Base-by-base conservation (phyloP, 2,888 invertebrate genomes). In the Latrodectus hesperus region DNA sequence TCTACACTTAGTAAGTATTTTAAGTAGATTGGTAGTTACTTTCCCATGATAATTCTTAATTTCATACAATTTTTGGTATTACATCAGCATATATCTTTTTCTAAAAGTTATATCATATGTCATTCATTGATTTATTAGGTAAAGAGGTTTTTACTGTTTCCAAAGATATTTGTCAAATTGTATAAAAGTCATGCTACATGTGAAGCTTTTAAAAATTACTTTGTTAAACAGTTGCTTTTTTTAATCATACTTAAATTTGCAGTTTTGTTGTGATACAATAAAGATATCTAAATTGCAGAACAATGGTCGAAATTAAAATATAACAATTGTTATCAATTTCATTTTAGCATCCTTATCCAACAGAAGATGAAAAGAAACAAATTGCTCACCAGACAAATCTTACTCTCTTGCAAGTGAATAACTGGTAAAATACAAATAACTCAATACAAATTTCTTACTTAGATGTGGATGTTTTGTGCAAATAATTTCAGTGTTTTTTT, bases 351-450 rank as follows among this genome's bases (percentile, higher is more conserved):
- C 98, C 98, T 0, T 98, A 98, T 92, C 98, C 98, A 0, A 97
- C 97, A 76, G 98, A 98, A 92, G 98, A 98, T 91, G 97, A 98
- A 92, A 98, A 98, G 92, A 94, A 97, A 55, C 95, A 96, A 89
- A 95, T 98, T 88, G 97, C 97, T 3, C 95, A 95, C 51, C 96
- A 97, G 92, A 98, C 98, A 60, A 95, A 97, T 91, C 94, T 98
- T 84, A 97, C 97, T 0, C 93, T 97, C 77, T 93, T 97, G 71
- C 97, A 97, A 93, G 97, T 98, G 89, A 97, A 97, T 93, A 97
- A 96, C 92, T 97, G 97, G 91, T 90, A 85, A 67, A 16, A 68
- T 68, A 5, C 17, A 22, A 11, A 17, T 67, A 17, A 6, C 8
- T 67, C 17, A 6, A 26, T 12, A n/a, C 1, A 60, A 16, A 12